These are phyloP conservation scores for Pangasius djambal DNA, from an alignment of 2,797 vertebrate genomes.

Conservation along the genomic window DNA sequence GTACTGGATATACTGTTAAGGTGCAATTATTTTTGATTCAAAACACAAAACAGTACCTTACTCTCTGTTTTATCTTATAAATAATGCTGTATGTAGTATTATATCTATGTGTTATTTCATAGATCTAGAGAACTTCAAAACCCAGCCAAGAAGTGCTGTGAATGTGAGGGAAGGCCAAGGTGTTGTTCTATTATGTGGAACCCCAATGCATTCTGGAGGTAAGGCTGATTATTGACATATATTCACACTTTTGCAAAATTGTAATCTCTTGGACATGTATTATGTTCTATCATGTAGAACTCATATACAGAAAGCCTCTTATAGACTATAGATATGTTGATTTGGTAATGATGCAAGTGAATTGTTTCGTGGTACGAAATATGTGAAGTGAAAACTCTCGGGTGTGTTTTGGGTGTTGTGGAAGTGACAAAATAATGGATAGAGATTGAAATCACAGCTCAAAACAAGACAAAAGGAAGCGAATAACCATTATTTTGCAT, in stretches of 20 bases:
- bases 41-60: not conserved
- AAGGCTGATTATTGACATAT: constrained; percentile 58
- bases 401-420: not conserved
- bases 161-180: constrained; percentile 94
- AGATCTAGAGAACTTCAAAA: constrained; percentile 89
- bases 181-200: constrained; percentile 90
- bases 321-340: not conserved
- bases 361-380: not conserved
- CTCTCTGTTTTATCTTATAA: not conserved
- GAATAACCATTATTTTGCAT: constrained; percentile 2
- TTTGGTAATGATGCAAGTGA: not conserved
- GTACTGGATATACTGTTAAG: not conserved
- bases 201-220: constrained; percentile 86
- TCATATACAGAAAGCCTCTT: not conserved
- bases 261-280: not conserved
- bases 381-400: not conserved
- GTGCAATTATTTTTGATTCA: not conserved
- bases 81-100: not conserved
- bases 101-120: constrained; percentile 52
- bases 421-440: not conserved
- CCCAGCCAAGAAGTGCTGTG: constrained; percentile 83
- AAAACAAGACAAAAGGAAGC: not conserved
- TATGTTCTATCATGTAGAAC: not conserved
- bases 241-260: not conserved
- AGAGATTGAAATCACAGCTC: not conserved